Base-by-base conservation (phyloP, 2,113 vertebrate genomes). In the Narcine bancroftii region DNA sequence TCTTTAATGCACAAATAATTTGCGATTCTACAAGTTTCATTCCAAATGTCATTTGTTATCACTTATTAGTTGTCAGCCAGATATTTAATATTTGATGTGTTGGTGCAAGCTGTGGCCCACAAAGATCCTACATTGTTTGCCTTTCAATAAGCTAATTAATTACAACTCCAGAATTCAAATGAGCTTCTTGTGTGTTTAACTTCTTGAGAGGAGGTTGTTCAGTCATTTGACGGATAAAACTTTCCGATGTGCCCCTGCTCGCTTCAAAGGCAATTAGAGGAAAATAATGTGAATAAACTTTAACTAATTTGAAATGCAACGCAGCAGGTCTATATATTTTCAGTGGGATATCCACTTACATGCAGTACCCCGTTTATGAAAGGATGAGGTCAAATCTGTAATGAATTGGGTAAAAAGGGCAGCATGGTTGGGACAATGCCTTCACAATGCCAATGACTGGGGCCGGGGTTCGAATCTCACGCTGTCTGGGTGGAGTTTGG, bases 41-140 rank as follows among this genome's bases (percentile, higher is more conserved):
- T 91, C 89, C 89, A 69, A 19, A 69, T 65, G 47, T 45, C 65
- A 69, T 91, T 91, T 69, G n/a, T 91, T 91, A 45, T 66, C 39
- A 29, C 69, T 91, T 91, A 69, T 91, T 91, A 91, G 42, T 91
- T 69, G 65, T 39, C 42, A 69, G 89, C 66, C 26, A 10, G 7
- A 69, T 29, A 69, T 91, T 71, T 47, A 91, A 47, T 91, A 45
- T 91, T 66, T 91, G 63, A 66, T 91, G 81, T n/a, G 81, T n/a
- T 19, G 53, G 60, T 6, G 4, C 53, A 19, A 7, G 33, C n/a
- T n/a, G 21, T n/a, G 33, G 50, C 5, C 65, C 89, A 26, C 39
- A 29, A 10, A 11, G 2, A 15, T 21, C 15, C 17, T 9, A 60
- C 26, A 26, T 69, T 66, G 10, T 45, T 69, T 13, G 6, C 45